phyloP scores from a whole-genome alignment of 2,888 invertebrate species.

The Eurytoma adleriae region DNA sequence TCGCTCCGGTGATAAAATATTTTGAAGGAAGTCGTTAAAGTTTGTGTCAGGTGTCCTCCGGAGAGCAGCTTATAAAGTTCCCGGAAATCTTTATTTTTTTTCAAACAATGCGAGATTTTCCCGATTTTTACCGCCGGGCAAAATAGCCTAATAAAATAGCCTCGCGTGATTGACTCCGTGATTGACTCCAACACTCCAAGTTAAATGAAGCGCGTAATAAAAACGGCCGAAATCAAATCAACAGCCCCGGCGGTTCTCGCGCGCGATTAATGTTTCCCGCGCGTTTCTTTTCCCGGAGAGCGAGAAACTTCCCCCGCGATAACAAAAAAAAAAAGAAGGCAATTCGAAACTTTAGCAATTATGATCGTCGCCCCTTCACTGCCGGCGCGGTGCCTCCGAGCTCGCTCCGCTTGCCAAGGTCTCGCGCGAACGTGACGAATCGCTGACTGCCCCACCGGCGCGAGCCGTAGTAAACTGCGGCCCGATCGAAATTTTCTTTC shows the following conservation, averaged over 20 bases:
- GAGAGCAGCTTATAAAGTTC: too few relatives aligned
- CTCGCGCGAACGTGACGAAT: slow-evolving; percentile 52
- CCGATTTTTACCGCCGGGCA: slow-evolving; percentile 10
- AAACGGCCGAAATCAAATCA: slow-evolving; percentile 39
- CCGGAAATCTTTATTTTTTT: too few relatives aligned
- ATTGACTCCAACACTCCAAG: slow-evolving; percentile 35
- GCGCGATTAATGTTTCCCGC: slow-evolving; percentile 43
- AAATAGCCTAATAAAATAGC: slow-evolving; percentile 40
- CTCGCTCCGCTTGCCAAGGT: slow-evolving; percentile 33
- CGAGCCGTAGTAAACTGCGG: not conserved
- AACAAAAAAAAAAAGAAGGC: slow-evolving; percentile 11
- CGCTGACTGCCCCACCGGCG: slow-evolving; percentile 1
- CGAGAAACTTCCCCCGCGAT: slow-evolving; percentile 11
- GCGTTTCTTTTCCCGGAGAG: slow-evolving; percentile 31
- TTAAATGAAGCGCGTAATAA: slow-evolving; percentile 55
- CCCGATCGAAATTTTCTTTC: slow-evolving; percentile 39
- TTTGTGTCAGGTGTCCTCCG: too few relatives aligned
- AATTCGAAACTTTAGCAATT: slow-evolving; percentile 52
- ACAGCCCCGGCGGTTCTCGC: slow-evolving; percentile 17
- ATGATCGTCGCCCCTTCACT: slow-evolving; percentile 32
- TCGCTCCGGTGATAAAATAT: too few relatives aligned
- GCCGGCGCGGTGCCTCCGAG: not conserved
- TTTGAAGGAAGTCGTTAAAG: too few relatives aligned
- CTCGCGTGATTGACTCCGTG: slow-evolving; percentile 32
- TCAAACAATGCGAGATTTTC: not conserved